A percentile compares a stretch with the other conserved stretches of the same genome.
These are phyloP conservation scores for Amiota mariae DNA, from an alignment of 2,888 invertebrate species.

Conservation along the genomic window DNA sequence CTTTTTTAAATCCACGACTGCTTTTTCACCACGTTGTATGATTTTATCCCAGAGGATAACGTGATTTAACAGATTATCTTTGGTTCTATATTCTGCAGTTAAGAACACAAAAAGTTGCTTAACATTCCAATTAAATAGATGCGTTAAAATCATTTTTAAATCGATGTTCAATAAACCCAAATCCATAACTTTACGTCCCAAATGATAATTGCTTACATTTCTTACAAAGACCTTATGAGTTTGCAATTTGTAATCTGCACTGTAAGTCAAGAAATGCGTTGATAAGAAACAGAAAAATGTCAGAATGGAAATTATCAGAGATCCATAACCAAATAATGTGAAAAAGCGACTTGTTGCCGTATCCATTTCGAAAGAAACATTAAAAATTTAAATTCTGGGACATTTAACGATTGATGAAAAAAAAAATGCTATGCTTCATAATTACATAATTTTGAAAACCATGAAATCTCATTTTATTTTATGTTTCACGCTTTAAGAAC, in stretches of 20 bases:
- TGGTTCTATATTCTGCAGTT: constrained; percentile 95
- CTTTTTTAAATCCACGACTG: constrained; percentile 91
- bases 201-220: constrained; percentile 96
- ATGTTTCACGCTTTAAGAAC: too few relatives aligned
- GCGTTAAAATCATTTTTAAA: constrained; percentile 91
- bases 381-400: too few relatives aligned
- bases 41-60: constrained; percentile 99
- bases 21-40: constrained; percentile 93
- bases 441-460: too few relatives aligned
- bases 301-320: constrained; percentile 77
- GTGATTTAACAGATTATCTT: constrained; percentile 90
- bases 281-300: constrained; percentile 97
- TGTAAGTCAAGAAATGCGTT: constrained; percentile 92
- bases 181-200: constrained; percentile 94
- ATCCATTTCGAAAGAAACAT: too few relatives aligned
- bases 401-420: too few relatives aligned
- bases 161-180: constrained; percentile 96
- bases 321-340: too few relatives aligned
- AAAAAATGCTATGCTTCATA: too few relatives aligned
- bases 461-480: too few relatives aligned
- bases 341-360: too few relatives aligned
- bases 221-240: constrained; percentile 96
- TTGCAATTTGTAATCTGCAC: constrained; percentile 81
- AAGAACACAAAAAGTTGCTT: constrained; percentile 97
- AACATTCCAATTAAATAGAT: constrained; percentile 99